phyloP scores from a whole-genome alignment of 2,113 vertebrate species.

The Agapornis roseicollis region DNA sequence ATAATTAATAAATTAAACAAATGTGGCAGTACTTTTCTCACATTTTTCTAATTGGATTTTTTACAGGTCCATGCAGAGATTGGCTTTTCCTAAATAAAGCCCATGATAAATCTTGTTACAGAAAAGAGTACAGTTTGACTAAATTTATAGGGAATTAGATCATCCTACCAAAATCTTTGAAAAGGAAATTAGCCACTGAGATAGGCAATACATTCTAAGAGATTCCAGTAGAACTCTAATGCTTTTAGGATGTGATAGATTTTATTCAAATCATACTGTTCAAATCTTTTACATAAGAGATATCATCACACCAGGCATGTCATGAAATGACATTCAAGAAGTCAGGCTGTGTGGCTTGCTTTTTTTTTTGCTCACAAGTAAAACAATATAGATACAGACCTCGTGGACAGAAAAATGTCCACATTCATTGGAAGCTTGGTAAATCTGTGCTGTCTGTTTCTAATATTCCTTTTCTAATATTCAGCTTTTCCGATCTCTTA shows the following conservation, averaged over 20 bases:
- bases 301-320: background rate
- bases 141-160: background rate
- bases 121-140: background rate
- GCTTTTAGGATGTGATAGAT: background rate
- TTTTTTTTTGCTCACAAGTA: background rate
- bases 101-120: background rate
- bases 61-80: background rate
- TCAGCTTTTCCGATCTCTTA: background rate
- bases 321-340: background rate
- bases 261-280: background rate
- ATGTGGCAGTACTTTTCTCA: background rate
- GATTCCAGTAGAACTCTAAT: background rate
- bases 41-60: background rate
- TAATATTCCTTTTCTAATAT: background rate
- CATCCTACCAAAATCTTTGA: background rate
- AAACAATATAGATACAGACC: background rate
- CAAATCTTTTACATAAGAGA: background rate
- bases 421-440: background rate
- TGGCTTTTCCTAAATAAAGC: background rate
- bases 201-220: background rate
- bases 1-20: background rate
- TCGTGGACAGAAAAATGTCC: background rate
- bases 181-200: background rate
- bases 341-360: background rate
- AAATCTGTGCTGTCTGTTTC: background rate